Conservation (phyloP, 2,888 invertebrate genomes). For the Drosophila emarginata region DNA sequence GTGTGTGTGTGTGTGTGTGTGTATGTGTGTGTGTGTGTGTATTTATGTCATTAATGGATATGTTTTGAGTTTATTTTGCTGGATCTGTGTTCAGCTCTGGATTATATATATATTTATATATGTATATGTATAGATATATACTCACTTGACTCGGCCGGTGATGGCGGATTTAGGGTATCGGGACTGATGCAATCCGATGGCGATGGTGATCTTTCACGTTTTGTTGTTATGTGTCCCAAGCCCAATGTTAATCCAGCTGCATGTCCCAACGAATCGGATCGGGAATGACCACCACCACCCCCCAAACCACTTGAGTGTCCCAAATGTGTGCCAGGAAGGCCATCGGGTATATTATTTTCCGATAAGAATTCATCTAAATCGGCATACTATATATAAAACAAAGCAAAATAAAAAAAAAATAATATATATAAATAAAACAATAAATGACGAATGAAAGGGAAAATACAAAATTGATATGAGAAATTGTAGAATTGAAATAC, state of each 20-base stretch:
- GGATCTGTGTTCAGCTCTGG: no score
- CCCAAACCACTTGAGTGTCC: slow-evolving; percentile 82
- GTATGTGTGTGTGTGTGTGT: not conserved
- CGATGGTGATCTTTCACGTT: slow-evolving; percentile 93
- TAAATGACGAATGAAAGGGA: not conserved
- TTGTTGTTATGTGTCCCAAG: slow-evolving; percentile 87
- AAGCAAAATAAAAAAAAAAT: not conserved
- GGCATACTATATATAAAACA: slow-evolving; percentile 87
- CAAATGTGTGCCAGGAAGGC: slow-evolving; percentile 85
- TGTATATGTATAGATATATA: slow-evolving; percentile 61
- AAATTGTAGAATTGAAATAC: slow-evolving; percentile 2
- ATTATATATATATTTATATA: no score
- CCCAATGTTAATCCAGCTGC: slow-evolving; percentile 85
- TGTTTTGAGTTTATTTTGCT: no score
- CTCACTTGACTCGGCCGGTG: slow-evolving; percentile 95
- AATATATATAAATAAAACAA: no score
- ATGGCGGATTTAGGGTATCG: slow-evolving; percentile 93
- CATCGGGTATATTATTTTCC: slow-evolving; percentile 96
- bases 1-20: not conserved
- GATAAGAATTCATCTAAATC: slow-evolving; percentile 98
- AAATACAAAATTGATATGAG: not conserved
- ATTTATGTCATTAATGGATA: no score
- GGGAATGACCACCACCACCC: slow-evolving; percentile 60
- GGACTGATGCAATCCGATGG: slow-evolving; percentile 95
- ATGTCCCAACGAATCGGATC: slow-evolving; percentile 83